Percentiles rank a stretch among this genome's conserved stretches.
phyloP scores from a whole-genome alignment of 2,113 vertebrate genomes.

The Poicephalus gulielmi region DNA sequence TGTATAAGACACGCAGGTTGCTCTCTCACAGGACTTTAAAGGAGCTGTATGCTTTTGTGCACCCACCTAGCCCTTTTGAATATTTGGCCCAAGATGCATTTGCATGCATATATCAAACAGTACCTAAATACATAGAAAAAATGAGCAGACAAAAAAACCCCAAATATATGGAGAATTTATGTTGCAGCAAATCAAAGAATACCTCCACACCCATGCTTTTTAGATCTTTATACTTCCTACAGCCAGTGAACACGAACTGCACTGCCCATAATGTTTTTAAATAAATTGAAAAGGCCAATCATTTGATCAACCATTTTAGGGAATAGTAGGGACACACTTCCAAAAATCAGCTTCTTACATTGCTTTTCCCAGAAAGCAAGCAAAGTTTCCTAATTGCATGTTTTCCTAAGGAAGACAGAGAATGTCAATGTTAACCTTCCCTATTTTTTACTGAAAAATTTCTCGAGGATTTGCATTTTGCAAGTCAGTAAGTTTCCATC shows the following conservation, averaged over 20 bases:
- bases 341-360: not conserved
- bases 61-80: not conserved
- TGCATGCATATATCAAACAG: not conserved
- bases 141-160: not conserved
- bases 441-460: not conserved
- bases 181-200: not conserved
- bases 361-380: not conserved
- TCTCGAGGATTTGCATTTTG: not conserved
- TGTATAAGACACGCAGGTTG: not conserved
- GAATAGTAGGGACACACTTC: not conserved
- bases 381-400: not conserved
- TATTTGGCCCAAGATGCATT: not conserved
- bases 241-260: not conserved
- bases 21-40: not conserved
- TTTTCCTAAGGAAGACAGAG: not conserved
- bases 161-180: not conserved
- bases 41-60: not conserved
- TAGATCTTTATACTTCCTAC: not conserved
- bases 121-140: not conserved
- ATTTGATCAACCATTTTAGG: not conserved
- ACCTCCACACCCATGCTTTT: not conserved
- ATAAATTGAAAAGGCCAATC: not conserved
- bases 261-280: not conserved
- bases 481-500: not conserved
- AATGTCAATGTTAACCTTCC: accelerated